Evolutionary conservation across 2,888 invertebrate species (phyloP).

Genomic region (Andrena trimmerana): DNA sequence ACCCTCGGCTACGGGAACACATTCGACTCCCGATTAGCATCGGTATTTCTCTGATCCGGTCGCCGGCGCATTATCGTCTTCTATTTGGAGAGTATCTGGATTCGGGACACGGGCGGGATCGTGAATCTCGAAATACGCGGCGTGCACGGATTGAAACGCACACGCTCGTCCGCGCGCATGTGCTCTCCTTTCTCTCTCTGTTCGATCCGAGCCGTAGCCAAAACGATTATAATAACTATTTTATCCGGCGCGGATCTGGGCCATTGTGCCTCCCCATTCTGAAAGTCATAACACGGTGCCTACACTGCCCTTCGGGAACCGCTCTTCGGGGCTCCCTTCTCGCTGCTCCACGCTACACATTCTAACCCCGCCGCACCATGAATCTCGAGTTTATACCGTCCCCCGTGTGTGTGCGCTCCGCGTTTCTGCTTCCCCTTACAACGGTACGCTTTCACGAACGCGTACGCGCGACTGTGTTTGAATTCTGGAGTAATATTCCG

Average conservation of each 20-base stretch:
- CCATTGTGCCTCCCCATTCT: slow-evolving; percentile 84
- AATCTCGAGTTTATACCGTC: slow-evolving; percentile 68
- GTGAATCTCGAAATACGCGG: slow-evolving; percentile 33
- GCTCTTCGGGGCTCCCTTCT: slow-evolving; percentile 60
- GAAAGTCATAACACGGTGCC: slow-evolving; percentile 85
- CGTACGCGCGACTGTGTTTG: not conserved
- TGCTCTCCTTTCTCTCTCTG: slow-evolving; percentile 25
- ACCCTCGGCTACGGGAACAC: not conserved
- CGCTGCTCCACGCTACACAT: slow-evolving; percentile 49
- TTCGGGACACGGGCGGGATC: slow-evolving; percentile 34
- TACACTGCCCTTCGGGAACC: slow-evolving; percentile 79
- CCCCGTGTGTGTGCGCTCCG: slow-evolving; percentile 39
- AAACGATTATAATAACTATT: slow-evolving; percentile 85
- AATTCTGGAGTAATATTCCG: not conserved
- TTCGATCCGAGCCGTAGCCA: slow-evolving; percentile 75
- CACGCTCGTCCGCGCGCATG: slow-evolving; percentile 20
- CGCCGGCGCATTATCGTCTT: slow-evolving; percentile 74
- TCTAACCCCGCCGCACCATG: slow-evolving; percentile 68
- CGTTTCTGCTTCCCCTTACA: slow-evolving; percentile 22
- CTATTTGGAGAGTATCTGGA: slow-evolving; percentile 55
- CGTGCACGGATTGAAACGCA: slow-evolving; percentile 35
- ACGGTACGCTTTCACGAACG: slow-evolving; percentile 1
- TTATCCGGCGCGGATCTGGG: slow-evolving; percentile 84
- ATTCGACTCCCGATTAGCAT: slow-evolving; percentile 70
- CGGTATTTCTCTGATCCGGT: slow-evolving; percentile 77